Base-by-base conservation (phyloP, 2,113 vertebrate species). In the Emydocephalus ijimae region DNA sequence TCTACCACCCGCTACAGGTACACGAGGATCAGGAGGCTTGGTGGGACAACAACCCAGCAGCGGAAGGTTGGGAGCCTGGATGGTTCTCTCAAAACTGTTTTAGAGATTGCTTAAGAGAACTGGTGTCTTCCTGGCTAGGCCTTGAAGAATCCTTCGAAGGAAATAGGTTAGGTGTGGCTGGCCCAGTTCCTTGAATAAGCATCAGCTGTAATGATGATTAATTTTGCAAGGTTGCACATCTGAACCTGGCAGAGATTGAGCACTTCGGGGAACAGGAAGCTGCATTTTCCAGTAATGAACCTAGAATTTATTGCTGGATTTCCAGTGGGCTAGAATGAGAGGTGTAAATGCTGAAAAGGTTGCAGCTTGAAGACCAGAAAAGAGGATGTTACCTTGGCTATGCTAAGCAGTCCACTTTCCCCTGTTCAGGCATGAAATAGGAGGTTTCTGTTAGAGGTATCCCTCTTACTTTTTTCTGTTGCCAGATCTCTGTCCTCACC, bases 1-100 rank as follows among this genome's bases (percentile, higher is more conserved):
- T 98, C 97, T 54, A 96, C 94, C 87, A 97, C 97, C 57, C 96
- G 97, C 87, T 98, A 98, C 95, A 97, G 97, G 97, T 97, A 92
- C 87, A 15, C 52, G n/a, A 59, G 57, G 57, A 69, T 52, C 12
- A 0, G 21, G 26, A 34, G 2, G 29, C 85, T 29, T 5, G 56
- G 85, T 14, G 11, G 23, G 11, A 24, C 26, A 57, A 12, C 59
- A 43, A 1, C 9, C 20, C 24, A 9, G 34, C 3, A 10, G 45
- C 1, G 43, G 57, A 54, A n/a, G 85, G 23, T 8, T n/a, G 48
- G 57, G 85, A 64, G 7, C 34, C 18, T 9, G 34, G 34, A 43
- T 81, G 74, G 34, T 39, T 43, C 74, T 81, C 34, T 21, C 74
- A 21, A 10, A 34, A 9, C 2, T 0, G 1, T 43, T 81, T n/a